Percentiles rank a stretch among this genome's conserved stretches.
Conservation (phyloP, 2,797 vertebrate genomes). For the Dryobates pubescens region DNA sequence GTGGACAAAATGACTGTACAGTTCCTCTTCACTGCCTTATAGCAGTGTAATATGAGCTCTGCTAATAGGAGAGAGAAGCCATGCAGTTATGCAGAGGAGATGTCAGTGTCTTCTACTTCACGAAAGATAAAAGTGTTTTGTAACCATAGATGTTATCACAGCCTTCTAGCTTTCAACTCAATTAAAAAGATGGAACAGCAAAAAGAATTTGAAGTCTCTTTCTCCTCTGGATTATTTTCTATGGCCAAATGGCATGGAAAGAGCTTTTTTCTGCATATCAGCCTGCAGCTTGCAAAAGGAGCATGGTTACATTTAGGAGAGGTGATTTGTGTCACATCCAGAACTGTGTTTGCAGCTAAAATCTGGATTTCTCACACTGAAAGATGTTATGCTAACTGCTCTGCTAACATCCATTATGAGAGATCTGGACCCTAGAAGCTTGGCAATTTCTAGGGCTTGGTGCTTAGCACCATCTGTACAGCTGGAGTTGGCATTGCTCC, state of each 20-base stretch:
- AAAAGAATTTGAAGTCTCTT: neutral
- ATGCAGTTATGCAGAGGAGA: neutral
- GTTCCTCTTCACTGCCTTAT: neutral
- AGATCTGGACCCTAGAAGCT: neutral
- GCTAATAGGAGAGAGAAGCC: neutral
- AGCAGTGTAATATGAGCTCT: slow-evolving; percentile 10
- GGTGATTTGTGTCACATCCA: neutral
- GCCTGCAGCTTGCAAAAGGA: neutral
- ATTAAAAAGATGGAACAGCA: slow-evolving; percentile 45
- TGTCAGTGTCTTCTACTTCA: slow-evolving; percentile 21
- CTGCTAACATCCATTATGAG: neutral
- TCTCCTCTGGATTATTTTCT: slow-evolving; percentile 19
- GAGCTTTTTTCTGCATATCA: neutral
- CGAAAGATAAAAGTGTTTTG: slow-evolving; percentile 42
- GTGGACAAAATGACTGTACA: neutral
- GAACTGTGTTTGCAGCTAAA: neutral
- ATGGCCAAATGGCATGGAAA: neutral
- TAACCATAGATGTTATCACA: slow-evolving; percentile 18
- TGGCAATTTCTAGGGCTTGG: neutral
- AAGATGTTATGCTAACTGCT: neutral
- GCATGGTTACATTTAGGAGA: neutral
- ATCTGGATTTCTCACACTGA: neutral
- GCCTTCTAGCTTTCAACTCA: slow-evolving; percentile 57
- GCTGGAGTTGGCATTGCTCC: neutral
- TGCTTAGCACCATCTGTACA: neutral